These are phyloP conservation scores for Morpho helenor DNA, from an alignment of 2,888 invertebrate genomes.

Conservation along the genomic window DNA sequence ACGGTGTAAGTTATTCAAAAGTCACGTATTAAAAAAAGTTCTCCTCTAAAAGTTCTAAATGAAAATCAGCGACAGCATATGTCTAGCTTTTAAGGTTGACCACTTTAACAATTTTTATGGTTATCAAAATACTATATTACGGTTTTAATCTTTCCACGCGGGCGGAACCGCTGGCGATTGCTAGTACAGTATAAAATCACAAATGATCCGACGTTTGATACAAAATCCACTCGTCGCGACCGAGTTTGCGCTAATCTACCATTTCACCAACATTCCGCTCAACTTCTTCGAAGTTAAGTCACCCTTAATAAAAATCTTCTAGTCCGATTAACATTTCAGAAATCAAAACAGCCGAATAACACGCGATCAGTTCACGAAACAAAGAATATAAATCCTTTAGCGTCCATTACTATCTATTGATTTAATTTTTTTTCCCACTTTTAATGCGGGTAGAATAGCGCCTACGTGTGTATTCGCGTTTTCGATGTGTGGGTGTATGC, in stretches of 20 bases:
- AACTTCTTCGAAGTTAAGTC: slow-evolving; percentile 48
- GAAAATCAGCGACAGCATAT: too few relatives aligned
- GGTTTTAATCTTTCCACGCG: too few relatives aligned
- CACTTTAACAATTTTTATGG: too few relatives aligned
- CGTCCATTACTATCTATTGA: slow-evolving; percentile 37
- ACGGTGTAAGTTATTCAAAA: too few relatives aligned
- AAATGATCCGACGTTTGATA: slow-evolving; percentile 14
- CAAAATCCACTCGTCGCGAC: slow-evolving; percentile 21
- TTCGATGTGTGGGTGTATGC: slow-evolving; percentile 18
- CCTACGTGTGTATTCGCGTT: slow-evolving; percentile 26
- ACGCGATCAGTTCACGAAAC: slow-evolving; percentile 62
- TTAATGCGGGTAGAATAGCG: slow-evolving; percentile 61
- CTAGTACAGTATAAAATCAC: slow-evolving; percentile 6
- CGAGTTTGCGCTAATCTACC: slow-evolving; percentile 25
- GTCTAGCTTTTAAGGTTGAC: too few relatives aligned
- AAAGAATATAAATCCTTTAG: slow-evolving; percentile 58
- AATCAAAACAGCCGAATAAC: slow-evolving; percentile 57
- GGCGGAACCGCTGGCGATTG: too few relatives aligned
- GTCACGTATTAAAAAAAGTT: too few relatives aligned
- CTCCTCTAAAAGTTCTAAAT: too few relatives aligned
- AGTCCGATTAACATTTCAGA: slow-evolving; percentile 68
- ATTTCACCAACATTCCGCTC: slow-evolving; percentile 26
- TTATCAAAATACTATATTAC: too few relatives aligned
- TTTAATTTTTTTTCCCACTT: slow-evolving; percentile 55
- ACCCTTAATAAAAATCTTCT: slow-evolving; percentile 56